Percentiles rank a stretch among this genome's conserved stretches.
Evolutionary conservation across 35 echinoderm and acorn worm genomes (phyloP).

Genomic region (Eucidaris tribuloides): DNA sequence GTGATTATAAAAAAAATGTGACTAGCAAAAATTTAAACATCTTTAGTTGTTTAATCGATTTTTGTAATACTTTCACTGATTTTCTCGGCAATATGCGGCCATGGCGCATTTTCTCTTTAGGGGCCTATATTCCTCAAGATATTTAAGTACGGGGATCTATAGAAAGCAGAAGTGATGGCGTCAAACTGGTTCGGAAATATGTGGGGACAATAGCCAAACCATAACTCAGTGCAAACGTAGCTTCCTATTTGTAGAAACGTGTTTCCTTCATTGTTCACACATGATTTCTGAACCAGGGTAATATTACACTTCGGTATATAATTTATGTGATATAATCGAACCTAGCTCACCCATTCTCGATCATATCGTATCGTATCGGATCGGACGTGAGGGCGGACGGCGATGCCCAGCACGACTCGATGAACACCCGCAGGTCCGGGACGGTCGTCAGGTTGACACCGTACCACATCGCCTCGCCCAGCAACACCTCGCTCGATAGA

Average conservation of each 20-base stretch:
- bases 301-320: not conserved
- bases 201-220: not conserved
- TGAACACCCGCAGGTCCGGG: not conserved
- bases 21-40: too few species aligned
- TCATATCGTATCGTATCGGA: not conserved
- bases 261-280: not conserved
- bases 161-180: too few species aligned
- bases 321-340: too few species aligned
- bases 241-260: not conserved
- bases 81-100: too few species aligned
- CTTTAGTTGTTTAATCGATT: too few species aligned
- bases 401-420: not conserved
- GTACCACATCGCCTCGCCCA: not conserved
- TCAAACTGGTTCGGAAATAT: too few species aligned
- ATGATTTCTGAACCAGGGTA: not conserved
- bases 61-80: too few species aligned
- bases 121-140: too few species aligned
- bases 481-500: not conserved
- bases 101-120: too few species aligned
- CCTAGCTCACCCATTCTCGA: not conserved
- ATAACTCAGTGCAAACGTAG: too few species aligned
- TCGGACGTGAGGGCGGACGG: not conserved
- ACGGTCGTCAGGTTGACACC: not conserved
- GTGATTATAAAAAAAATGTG: too few species aligned
- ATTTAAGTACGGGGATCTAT: too few species aligned